Evolutionary conservation across 2,888 invertebrate species (phyloP).

Genomic region (Acronicta leporina): DNA sequence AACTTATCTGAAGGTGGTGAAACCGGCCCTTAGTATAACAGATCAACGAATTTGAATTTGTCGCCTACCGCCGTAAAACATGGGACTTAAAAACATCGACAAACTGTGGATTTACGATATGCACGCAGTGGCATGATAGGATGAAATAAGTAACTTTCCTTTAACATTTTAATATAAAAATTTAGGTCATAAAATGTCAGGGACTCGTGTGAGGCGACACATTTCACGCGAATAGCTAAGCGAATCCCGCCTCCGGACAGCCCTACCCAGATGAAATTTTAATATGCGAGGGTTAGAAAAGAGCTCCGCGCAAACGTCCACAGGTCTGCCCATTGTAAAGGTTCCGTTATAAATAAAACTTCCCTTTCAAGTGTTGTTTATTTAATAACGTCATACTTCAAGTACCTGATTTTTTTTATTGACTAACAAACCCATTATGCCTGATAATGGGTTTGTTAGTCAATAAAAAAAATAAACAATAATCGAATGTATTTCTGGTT

Average conservation of each 20-base stretch:
- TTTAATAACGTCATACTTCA: conserved; percentile 33
- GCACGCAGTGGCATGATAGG: too few species aligned
- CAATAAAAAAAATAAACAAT: conserved; percentile 44
- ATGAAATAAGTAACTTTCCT: too few species aligned
- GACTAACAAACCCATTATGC: conserved; percentile 16
- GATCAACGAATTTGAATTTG: too few species aligned
- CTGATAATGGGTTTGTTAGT: conserved; percentile 16
- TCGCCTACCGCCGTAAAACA: too few species aligned
- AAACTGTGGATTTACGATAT: too few species aligned
- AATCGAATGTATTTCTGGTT: conserved; percentile 31
- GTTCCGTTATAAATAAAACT: conserved; percentile 64
- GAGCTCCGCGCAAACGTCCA: conserved; percentile 60
- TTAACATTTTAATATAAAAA: not conserved
- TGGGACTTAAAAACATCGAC: too few species aligned
- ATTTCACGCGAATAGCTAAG: conserved; percentile 42
- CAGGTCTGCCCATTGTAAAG: conserved; percentile 55
- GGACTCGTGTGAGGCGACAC: conserved; percentile 22
- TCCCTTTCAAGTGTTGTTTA: conserved; percentile 44
- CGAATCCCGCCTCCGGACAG: conserved; percentile 25
- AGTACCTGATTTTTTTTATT: conserved; percentile 38
- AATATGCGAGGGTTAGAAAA: conserved; percentile 67
- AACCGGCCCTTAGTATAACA: too few species aligned
- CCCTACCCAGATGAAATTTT: conserved; percentile 65
- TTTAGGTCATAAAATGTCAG: conserved; percentile 11
- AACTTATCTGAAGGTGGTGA: too few species aligned